Percentiles rank a stretch among this genome's conserved stretches.
phyloP scores from a whole-genome alignment of 2,888 invertebrate genomes.

The Hypercompe scribonia region DNA sequence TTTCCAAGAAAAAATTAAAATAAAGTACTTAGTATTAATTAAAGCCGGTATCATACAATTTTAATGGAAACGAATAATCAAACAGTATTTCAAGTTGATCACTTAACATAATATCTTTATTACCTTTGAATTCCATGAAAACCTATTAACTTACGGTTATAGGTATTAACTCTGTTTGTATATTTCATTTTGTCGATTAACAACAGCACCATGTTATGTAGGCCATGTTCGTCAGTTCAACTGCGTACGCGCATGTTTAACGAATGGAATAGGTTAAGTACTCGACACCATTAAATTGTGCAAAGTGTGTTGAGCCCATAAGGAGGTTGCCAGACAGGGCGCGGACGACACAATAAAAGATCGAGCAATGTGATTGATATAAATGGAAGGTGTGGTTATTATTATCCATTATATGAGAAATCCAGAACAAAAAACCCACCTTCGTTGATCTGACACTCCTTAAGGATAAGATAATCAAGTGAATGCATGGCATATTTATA shows the following conservation, averaged over 20 bases:
- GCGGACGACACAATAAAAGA: conserved; percentile 56
- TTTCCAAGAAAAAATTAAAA: neutral
- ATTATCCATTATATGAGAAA: conserved; percentile 33
- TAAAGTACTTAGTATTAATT: neutral
- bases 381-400: conserved; percentile 36
- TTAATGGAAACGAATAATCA: neutral
- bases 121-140: conserved; percentile 5
- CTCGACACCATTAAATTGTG: conserved; percentile 46
- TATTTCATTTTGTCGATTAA: conserved; percentile 21
- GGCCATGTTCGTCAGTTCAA: conserved; percentile 32
- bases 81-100: neutral
- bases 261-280: conserved; percentile 41
- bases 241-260: conserved; percentile 43
- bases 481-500: neutral
- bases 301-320: conserved; percentile 38
- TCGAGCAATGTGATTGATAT: conserved; percentile 35
- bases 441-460: conserved; percentile 19
- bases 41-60: neutral
- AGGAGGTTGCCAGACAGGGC: conserved; percentile 62
- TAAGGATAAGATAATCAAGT: conserved; percentile 1
- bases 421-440: conserved; percentile 30
- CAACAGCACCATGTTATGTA: conserved; percentile 19
- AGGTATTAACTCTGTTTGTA: neutral
- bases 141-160: neutral
- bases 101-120: neutral